Evolutionary conservation across 2,888 invertebrate genomes (phyloP).

Genomic region (Drosophila prostipennis): DNA sequence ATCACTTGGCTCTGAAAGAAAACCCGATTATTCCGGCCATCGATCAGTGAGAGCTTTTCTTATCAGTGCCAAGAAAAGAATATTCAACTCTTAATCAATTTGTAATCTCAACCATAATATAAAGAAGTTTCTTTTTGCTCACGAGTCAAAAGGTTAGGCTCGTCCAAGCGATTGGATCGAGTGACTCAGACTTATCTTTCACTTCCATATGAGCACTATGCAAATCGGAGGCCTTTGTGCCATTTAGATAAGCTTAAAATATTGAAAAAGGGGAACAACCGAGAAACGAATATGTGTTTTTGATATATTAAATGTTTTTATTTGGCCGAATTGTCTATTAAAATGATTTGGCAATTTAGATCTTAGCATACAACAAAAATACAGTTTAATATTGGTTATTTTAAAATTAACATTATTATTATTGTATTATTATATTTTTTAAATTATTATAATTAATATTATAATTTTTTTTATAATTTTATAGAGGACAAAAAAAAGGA

Average conservation of each 20-base stretch:
- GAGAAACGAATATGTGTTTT: background rate
- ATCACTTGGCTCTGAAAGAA: conserved; percentile 1
- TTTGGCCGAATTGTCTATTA: background rate
- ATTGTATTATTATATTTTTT: no score
- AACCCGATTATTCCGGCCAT: background rate
- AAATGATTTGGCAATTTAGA: background rate
- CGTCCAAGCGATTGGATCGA: background rate
- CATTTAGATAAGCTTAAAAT: background rate
- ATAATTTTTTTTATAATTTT: no score
- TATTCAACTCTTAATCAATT: conserved; percentile 2
- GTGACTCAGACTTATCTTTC: conserved; percentile 6
- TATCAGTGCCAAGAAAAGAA: background rate
- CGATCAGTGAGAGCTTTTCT: conserved; percentile 10
- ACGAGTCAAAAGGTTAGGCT: background rate
- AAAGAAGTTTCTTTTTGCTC: background rate
- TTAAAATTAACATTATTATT: conserved; percentile 4
- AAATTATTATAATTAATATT: no score
- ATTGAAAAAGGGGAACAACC: background rate
- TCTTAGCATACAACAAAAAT: background rate
- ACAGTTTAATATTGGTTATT: background rate
- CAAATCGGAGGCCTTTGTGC: background rate
- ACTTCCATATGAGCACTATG: background rate
- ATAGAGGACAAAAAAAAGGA: conserved; percentile 5
- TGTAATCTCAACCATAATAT: background rate
- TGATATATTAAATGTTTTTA: background rate